Evolutionary conservation across 2,113 vertebrate species (phyloP).

Genomic region (Sander lucioperca): DNA sequence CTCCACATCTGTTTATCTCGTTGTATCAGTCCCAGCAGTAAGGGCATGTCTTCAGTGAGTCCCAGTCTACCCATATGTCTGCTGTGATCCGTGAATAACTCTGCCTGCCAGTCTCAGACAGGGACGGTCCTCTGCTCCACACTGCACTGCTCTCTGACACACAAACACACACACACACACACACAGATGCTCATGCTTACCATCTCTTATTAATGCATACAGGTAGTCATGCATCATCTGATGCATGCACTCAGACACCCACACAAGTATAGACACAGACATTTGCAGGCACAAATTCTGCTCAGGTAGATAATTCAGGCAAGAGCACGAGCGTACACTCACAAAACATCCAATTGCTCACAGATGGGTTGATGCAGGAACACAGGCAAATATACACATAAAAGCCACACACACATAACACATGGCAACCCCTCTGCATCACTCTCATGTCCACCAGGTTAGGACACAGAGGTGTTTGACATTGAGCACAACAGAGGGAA

Average conservation of each 20-base stretch:
- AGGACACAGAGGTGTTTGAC: slow-evolving; percentile 70
- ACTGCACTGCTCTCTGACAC: slow-evolving; percentile 37
- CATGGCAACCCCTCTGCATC: slow-evolving; percentile 13
- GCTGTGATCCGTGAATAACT: slow-evolving; percentile 83
- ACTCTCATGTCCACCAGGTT: slow-evolving; percentile 68
- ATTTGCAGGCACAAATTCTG: slow-evolving; percentile 53
- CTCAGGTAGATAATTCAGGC: slow-evolving; percentile 72
- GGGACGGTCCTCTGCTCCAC: slow-evolving; percentile 63
- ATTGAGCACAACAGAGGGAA: slow-evolving; percentile 61
- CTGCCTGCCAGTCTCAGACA: slow-evolving; percentile 74
- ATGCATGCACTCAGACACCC: slow-evolving; percentile 57
- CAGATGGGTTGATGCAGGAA: slow-evolving; percentile 71
- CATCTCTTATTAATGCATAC: slow-evolving; percentile 66
- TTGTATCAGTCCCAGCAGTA: slow-evolving; percentile 77
- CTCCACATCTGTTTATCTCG: slow-evolving; percentile 75
- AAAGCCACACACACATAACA: slow-evolving; percentile 32
- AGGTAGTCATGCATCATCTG: slow-evolving; percentile 59
- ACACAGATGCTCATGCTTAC: slow-evolving; percentile 47
- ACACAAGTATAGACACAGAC: slow-evolving; percentile 52
- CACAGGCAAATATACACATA: slow-evolving; percentile 45
- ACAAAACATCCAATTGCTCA: slow-evolving; percentile 50
- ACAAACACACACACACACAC: slow-evolving; percentile 28
- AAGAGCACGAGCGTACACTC: slow-evolving; percentile 27
- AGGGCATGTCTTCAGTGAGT: slow-evolving; percentile 71
- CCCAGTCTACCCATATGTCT: slow-evolving; percentile 80